Conservation (phyloP, 2,113 vertebrate species). For the Atrichornis clamosus region DNA sequence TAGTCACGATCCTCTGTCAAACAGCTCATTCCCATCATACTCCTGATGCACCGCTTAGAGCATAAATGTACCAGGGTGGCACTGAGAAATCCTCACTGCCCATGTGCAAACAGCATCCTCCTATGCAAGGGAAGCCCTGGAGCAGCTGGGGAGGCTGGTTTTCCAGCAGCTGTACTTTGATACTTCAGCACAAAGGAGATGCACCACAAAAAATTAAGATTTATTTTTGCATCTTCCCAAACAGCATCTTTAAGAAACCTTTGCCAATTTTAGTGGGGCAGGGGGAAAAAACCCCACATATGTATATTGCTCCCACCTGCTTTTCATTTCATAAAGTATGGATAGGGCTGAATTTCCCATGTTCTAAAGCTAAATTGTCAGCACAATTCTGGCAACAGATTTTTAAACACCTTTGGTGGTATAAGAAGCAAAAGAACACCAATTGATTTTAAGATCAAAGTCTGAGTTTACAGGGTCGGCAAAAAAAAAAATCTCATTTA, state of each 20-base stretch:
- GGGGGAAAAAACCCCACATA: too few species aligned
- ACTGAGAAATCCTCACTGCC: background rate
- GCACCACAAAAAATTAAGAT: background rate
- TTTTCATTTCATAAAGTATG: background rate
- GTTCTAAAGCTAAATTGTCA: background rate
- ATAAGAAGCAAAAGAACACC: background rate
- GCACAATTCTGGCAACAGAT: background rate
- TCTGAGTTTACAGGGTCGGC: background rate
- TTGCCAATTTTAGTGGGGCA: background rate
- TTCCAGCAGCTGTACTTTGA: background rate
- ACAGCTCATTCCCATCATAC: background rate
- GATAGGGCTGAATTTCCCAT: background rate
- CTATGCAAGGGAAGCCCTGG: background rate
- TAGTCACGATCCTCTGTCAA: background rate
- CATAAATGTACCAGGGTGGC: background rate
- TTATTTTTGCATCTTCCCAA: background rate
- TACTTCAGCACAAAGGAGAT: background rate
- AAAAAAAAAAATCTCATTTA: background rate
- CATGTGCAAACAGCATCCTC: background rate
- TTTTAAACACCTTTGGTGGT: background rate
- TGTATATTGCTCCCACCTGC: background rate
- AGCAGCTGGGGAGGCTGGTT: background rate
- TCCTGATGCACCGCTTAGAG: background rate
- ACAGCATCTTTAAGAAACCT: background rate
- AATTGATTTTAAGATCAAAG: background rate